Evolutionary conservation across 2,113 vertebrate genomes (phyloP), one percentile per base, ranked within the genome.

Genomic region (Protobothrops mucrosquamatus): DNA sequence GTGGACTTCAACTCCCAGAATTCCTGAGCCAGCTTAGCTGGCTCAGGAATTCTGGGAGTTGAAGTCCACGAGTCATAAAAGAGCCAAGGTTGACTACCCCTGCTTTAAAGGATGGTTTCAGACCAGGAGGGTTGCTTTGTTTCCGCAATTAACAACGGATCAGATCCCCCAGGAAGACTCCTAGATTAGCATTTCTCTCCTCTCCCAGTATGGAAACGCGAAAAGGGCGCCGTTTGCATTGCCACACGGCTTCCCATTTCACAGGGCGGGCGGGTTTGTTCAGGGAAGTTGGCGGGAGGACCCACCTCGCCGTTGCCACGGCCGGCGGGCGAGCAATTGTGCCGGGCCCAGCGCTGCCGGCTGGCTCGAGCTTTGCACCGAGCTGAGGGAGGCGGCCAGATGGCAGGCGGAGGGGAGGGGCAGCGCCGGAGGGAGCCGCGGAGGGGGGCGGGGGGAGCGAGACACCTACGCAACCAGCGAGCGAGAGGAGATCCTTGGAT

Each of bases 401-500:
- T 97, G 97, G 97, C 96, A 93, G 92, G 95, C 95, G 91, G 92
- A 94, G 95, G 91, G 96, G 96, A 86, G 94, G 95, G 95, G 93
- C 95, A 91, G 91, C 51, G 89, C 93, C 51, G 94, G 94, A 96
- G 96, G 22, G 94, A 96, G 54, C 89, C 94, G 96, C 39, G 39
- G 39, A 39, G 39, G 39, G 2, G 43, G 43, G 43, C 93, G 95
- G 95, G 94, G 94, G 92, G n/a, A 92, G 94, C 96, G 51, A 97
- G 95, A 93, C 95, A 96, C 94, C 93, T 93, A 94, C 88, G 95
- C 94, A 92, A 94, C 94, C 92, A 93, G 89, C 89, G 95, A 94
- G 95, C 93, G 91, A 96, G 96, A 96, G 96, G 96, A 92, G 94
- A 97, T 97, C 97, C 97, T 97, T 96, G 96, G 97, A 96, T 97